Conservation (phyloP, 2,113 vertebrate genomes). For the Oryctolagus cuniculus region DNA sequence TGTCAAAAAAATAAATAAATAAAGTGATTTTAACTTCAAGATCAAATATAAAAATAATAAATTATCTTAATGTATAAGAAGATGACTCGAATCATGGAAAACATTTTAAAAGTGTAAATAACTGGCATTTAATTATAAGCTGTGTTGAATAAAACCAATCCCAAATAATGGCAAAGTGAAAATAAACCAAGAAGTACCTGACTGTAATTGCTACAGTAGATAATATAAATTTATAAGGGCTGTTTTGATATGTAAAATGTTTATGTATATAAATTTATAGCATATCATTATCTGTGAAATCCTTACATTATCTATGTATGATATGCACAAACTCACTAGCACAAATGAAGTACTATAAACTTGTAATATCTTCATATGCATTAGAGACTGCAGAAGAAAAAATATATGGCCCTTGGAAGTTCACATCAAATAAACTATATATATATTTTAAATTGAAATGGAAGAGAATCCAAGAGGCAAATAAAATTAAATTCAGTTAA, state of each 20-base stretch:
- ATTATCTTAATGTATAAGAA: neutral
- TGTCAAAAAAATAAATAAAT: too few species aligned
- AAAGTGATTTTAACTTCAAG: neutral
- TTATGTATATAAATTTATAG: neutral
- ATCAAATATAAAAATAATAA: neutral
- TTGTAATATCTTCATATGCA: neutral
- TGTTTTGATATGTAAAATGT: neutral
- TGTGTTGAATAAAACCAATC: neutral
- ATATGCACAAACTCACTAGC: neutral
- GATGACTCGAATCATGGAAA: neutral
- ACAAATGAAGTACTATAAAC: neutral
- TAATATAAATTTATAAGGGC: slow-evolving; percentile 4
- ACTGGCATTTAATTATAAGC: neutral
- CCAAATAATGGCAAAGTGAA: neutral
- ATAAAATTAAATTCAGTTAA: neutral
- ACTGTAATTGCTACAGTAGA: neutral
- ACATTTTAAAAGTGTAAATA: slow-evolving; percentile 41
- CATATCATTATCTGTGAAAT: neutral
- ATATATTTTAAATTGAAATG: neutral
- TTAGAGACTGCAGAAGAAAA: neutral
- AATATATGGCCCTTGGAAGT: neutral
- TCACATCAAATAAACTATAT: neutral
- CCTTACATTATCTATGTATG: neutral
- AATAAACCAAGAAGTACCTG: neutral
- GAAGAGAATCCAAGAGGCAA: neutral